Evolutionary conservation across 2,888 invertebrate genomes (phyloP).

Genomic region (Meghimatium bilineatum): DNA sequence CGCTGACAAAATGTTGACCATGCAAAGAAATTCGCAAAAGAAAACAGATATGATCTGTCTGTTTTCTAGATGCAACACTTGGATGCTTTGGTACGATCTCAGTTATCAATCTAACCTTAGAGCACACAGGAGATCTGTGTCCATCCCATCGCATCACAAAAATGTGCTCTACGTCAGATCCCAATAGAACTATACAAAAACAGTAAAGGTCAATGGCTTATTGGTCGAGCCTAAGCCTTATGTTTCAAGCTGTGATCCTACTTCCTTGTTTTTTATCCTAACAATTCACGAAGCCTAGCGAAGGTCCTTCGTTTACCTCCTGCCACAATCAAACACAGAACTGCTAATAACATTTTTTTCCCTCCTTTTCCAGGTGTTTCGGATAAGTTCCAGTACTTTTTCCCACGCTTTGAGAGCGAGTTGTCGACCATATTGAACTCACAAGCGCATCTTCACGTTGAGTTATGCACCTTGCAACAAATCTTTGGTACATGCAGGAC

Average conservation of each 20-base stretch:
- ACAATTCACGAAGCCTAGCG: background rate
- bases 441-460: constrained; percentile 31
- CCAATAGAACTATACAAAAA: no score
- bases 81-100: no score
- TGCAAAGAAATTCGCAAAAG: no score
- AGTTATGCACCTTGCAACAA: constrained; percentile 23
- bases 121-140: no score
- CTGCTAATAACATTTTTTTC: background rate
- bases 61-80: no score
- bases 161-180: no score
- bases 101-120: no score
- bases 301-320: background rate
- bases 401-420: constrained; percentile 51
- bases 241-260: background rate
- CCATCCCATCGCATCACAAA: no score
- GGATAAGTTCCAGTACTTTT: background rate
- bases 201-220: background rate
- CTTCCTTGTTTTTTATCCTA: background rate
- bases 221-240: background rate
- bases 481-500: no score
- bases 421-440: constrained; percentile 54
- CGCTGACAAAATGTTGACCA: no score
- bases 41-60: no score
- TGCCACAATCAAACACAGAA: background rate
- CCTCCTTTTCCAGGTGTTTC: background rate